A percentile compares a stretch with the other conserved stretches of the same genome.
These are phyloP conservation scores for Stramonita haemastoma DNA, from an alignment of 2,888 invertebrate genomes.

Conservation along the genomic window DNA sequence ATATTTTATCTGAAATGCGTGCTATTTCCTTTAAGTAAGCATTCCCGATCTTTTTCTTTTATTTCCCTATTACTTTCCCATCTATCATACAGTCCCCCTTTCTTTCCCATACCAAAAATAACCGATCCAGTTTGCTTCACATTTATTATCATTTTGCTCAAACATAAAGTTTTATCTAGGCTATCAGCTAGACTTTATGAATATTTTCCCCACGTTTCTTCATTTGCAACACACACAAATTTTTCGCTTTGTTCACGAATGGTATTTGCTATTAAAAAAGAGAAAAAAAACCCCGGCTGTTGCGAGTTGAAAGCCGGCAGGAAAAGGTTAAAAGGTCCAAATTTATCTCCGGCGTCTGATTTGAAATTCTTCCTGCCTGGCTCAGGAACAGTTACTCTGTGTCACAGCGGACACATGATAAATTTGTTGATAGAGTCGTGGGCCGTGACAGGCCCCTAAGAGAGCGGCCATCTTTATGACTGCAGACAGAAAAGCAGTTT, in stretches of 20 bases:
- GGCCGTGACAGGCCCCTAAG: conserved; percentile 35
- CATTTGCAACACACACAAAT: neutral
- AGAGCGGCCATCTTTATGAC: conserved; percentile 39
- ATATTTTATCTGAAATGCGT: too few relatives aligned
- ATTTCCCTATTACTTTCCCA: too few relatives aligned
- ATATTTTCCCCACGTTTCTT: neutral
- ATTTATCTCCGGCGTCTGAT: neutral
- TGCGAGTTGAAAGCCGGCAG: neutral
- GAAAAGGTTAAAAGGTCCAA: neutral
- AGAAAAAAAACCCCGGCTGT: too few relatives aligned
- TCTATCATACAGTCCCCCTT: too few relatives aligned
- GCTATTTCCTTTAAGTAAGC: too few relatives aligned
- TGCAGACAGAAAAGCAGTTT: neutral
- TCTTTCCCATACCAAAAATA: neutral
- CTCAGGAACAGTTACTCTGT: conserved; percentile 31
- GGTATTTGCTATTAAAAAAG: neutral
- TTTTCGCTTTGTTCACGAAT: too few relatives aligned
- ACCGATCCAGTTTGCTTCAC: neutral
- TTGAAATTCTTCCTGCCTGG: neutral
- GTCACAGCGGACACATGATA: conserved; percentile 38
- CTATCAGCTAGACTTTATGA: too few relatives aligned
- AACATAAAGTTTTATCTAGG: too few relatives aligned
- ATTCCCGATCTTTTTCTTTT: too few relatives aligned
- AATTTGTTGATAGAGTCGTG: conserved; percentile 41
- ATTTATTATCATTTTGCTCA: neutral